Evolutionary conservation across 1,140 invertebrate genomes (phyloP), one percentile per base, ranked within the genome.

Genomic region (Drosophila gunungcola): DNA sequence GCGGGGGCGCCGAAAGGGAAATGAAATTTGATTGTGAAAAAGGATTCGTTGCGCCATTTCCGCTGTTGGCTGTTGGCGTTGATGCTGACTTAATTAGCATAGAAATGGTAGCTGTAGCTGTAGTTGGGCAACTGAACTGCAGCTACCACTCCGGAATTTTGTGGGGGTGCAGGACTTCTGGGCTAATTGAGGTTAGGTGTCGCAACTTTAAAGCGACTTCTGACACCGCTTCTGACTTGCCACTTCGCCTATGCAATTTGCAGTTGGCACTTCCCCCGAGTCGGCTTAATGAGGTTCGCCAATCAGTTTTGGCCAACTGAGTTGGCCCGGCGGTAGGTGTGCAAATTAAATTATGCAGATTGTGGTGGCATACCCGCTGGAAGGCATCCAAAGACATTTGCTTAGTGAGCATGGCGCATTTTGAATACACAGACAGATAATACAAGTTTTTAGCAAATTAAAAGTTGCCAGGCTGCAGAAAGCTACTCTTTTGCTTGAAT

Each of bases 1-100:
- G 10, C 0, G 32, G 13, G 36, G 48, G 36, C 27, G 46, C 39
- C 43, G 34, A 61, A 57, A 48, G 60, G 79, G 76, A 82, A 70
- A 84, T 85, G 65, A 86, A 86, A 86, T 83, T 86, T 86, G 82
- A 86, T 86, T 79, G 79, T 68, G 73, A 68, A 78, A 80, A 86
- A 79, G 79, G 70, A 82, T 82, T 86, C 79, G 61, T 67, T 41
- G 69, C 69, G 62, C 57, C 69, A 88, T 68, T 88, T 88, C 82
- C 82, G 78, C 51, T 49, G 46, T 60, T 81, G 78, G 78, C 51
- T 49, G 46, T 60, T 81, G 73, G 54, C 70, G 82, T 67, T 68
- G 74, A 67, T 80, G 83, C 75, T 73, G 79, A 88, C 83, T 86
- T 86, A 86, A 86, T 86, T 86, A 86, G 83, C 83, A 65, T 63